phyloP scores from a whole-genome alignment of 2,797 vertebrate genomes.

The Acropternis orthonyx region DNA sequence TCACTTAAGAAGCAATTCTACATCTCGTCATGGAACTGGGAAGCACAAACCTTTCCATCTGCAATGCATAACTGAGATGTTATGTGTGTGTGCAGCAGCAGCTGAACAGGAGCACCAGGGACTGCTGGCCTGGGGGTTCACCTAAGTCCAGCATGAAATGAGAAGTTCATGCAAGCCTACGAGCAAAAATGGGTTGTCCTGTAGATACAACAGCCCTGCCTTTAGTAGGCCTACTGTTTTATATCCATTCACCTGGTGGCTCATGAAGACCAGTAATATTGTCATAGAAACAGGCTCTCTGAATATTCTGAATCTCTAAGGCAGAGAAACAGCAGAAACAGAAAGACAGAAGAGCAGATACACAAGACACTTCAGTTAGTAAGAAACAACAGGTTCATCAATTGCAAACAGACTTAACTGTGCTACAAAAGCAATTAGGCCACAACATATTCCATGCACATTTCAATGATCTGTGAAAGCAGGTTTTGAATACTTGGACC shows the following conservation, averaged over 20 bases:
- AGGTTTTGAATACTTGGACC: background rate
- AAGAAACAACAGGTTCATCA: conserved; percentile 70
- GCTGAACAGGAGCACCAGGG: conserved; percentile 60
- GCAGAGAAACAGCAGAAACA: conserved; percentile 81
- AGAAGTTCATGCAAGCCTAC: conserved; percentile 86
- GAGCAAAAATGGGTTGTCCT: conserved; percentile 80
- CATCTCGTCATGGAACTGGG: conserved; percentile 65
- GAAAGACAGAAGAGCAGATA: conserved; percentile 79
- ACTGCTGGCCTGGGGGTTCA: conserved; percentile 57
- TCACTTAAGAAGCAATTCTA: conserved; percentile 49
- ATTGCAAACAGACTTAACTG: conserved; percentile 72
- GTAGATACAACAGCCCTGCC: conserved; percentile 73
- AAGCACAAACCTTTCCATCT: conserved; percentile 67
- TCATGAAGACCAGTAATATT: conserved; percentile 96
- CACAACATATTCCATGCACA: conserved; percentile 64
- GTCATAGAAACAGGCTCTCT: conserved; percentile 99
- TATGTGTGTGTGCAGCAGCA: conserved; percentile 73
- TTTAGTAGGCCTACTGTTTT: conserved; percentile 74
- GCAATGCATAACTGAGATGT: conserved; percentile 69
- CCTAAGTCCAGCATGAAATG: conserved; percentile 79
- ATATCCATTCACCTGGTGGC: conserved; percentile 91
- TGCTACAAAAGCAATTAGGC: conserved; percentile 47
- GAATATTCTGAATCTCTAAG: conserved; percentile 97
- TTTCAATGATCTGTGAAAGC: conserved; percentile 1
- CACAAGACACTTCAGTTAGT: conserved; percentile 80